Percentiles rank a stretch among this genome's conserved stretches.
These are phyloP conservation scores for Lutraria lutraria DNA, from an alignment of 2,888 invertebrate species.

Conservation along the genomic window DNA sequence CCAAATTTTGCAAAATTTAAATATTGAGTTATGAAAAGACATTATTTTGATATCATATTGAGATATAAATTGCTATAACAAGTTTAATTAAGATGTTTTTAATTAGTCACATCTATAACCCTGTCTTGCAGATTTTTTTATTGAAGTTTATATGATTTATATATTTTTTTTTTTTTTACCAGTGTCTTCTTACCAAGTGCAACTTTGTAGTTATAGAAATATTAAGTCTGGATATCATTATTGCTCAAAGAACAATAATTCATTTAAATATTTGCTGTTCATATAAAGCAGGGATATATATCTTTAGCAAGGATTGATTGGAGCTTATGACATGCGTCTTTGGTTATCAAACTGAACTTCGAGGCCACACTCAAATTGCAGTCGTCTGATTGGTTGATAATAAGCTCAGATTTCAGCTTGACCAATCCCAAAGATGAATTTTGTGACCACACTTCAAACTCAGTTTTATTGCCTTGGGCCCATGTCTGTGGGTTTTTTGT, in stretches of 20 bases:
- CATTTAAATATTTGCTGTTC: not conserved
- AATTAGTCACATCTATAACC: no score
- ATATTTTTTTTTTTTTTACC: not conserved
- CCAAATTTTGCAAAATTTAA: not conserved
- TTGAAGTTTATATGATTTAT: not conserved
- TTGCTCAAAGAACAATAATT: not conserved
- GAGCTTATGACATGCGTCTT: not conserved
- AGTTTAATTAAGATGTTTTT: no score
- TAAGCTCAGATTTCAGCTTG: no score
- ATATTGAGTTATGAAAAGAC: not conserved
- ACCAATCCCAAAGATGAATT: no score
- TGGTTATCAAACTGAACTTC: no score
- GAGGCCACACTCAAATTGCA: no score
- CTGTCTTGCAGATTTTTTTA: not conserved
- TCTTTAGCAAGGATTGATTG: not conserved
- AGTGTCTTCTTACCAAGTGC: constrained; percentile 15
- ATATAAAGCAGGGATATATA: not conserved
- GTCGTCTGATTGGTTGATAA: no score
- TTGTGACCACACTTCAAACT: not conserved
- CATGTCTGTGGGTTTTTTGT: not conserved
- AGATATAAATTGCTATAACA: no score
- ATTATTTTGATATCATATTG: no score
- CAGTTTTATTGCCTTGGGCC: not conserved
- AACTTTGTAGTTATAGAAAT: not conserved
- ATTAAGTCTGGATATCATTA: not conserved